phyloP scores from a whole-genome alignment of 2,113 vertebrate species.

The Meriones unguiculatus region DNA sequence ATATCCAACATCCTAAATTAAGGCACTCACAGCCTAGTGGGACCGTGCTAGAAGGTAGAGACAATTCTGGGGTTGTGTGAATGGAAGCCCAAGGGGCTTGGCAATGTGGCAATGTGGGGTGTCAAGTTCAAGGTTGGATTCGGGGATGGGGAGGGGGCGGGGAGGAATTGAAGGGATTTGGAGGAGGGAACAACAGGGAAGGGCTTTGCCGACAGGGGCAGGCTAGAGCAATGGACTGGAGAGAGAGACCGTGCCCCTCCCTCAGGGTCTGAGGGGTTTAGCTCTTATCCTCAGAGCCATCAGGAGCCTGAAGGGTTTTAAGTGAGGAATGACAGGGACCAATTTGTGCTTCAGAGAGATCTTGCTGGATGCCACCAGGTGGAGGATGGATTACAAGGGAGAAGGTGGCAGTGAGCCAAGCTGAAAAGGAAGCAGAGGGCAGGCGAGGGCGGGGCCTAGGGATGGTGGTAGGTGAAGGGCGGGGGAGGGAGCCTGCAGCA shows the following conservation, averaged over 20 bases:
- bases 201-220: not conserved
- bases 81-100: not conserved
- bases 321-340: not conserved
- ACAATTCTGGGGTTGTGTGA: not conserved
- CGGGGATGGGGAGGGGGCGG: not conserved
- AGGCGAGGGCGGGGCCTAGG: not conserved
- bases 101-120: no score
- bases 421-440: not conserved
- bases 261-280: not conserved
- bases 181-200: not conserved
- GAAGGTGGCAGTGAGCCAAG: not conserved
- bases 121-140: not conserved
- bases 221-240: no score
- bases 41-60: not conserved
- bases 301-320: not conserved
- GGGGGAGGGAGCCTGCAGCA: fast-evolving
- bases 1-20: not conserved
- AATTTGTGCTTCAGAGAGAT: not conserved
- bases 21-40: not conserved
- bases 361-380: not conserved
- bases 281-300: not conserved
- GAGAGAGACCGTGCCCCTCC: no score
- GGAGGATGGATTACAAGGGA: not conserved
- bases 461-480: not conserved
- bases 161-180: not conserved